phyloP scores from a whole-genome alignment of 2,113 vertebrate species.

The Glareola pratincola region DNA sequence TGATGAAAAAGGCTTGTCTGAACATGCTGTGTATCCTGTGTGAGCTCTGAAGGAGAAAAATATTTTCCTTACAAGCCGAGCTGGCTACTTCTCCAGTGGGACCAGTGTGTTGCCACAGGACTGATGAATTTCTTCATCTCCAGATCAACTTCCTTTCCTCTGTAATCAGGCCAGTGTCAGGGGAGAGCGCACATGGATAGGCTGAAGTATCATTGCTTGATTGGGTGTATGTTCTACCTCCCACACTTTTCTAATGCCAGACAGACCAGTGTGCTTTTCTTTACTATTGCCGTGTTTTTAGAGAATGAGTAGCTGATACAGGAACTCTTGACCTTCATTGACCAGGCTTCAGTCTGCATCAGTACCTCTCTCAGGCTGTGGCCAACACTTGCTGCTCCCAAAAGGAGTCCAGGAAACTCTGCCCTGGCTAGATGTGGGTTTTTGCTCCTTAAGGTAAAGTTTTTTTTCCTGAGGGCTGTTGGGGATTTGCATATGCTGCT shows the following conservation, averaged over 20 bases:
- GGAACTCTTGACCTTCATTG: not conserved
- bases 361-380: not conserved
- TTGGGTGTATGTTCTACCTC: not conserved
- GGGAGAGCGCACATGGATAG: not conserved
- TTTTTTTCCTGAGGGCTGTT: not conserved
- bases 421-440: fast-evolving
- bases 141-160: not conserved
- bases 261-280: not conserved
- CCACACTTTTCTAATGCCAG: not conserved
- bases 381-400: not conserved
- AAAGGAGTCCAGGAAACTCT: not conserved
- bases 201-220: not conserved
- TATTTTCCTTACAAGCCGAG: not conserved
- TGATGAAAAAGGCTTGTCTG: not conserved
- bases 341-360: not conserved
- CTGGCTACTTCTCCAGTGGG: not conserved
- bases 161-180: not conserved
- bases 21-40: not conserved
- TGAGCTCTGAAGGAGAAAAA: not conserved
- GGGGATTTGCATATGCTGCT: not conserved
- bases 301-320: not conserved
- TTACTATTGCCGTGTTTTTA: not conserved
- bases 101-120: not conserved
- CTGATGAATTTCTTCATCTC: not conserved
- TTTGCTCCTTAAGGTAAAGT: not conserved